Base-by-base conservation (phyloP, 1,140 invertebrate species). In the Drusus annulatus region DNA sequence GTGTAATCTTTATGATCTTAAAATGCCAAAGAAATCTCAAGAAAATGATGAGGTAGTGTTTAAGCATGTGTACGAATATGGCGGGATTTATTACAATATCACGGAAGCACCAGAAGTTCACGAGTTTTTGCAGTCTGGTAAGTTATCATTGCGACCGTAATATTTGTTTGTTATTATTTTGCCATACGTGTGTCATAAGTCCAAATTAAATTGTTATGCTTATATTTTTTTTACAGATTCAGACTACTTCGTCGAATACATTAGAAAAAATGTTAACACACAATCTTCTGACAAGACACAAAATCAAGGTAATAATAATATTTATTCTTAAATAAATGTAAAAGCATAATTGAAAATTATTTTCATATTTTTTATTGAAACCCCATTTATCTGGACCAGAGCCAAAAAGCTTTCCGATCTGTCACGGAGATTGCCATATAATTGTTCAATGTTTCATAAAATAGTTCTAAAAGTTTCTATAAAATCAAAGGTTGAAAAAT, bases 31-130 rank as follows among this genome's bases (percentile, higher is more conserved):
- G 36, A 45, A 13, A 1, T 45, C 36, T 1, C 8, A 13, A 69
- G 65, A 69, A 10, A n/a, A n/a, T 56, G 54, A 21, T 19, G 54
- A 56, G 23, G 13, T 65, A n/a, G 65, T 45, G 28, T 69, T n/a
- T n/a, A 65, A 28, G 36, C 45, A 69, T 36, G 31, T 36, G 50
- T 69, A 19, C 8, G 17, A 45, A 19, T 28, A 28, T 16, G 31
- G 17, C 23, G 28, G 31, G 13, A 23, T 13, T 21, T 23, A 63
- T 28, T 63, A 63, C 23, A 63, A 16, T 63, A 23, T 56, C 19
- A 56, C 54, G 10, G 60, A 23, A 23, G 28, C 17, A 16, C 28
- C 23, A 8, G 19, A 21, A 21, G 60, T 63, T 4, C 23, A 28
- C 16, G 60, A 63, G 23, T 28, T 23, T 21, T 63, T 63, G 23